Conservation (phyloP, 2,888 invertebrate species). For the Brassicogethes aeneus region DNA sequence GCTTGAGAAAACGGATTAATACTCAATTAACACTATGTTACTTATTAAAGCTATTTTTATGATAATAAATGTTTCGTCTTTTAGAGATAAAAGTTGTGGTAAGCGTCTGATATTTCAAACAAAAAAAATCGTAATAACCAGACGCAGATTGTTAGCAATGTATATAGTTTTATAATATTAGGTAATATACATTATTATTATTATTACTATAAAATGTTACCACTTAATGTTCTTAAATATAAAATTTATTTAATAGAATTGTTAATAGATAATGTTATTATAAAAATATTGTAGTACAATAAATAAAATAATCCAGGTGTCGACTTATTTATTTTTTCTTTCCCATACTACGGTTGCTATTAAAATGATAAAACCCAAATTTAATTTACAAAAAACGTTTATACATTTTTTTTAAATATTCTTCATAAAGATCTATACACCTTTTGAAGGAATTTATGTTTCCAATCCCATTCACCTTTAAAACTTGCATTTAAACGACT, state of each 20-base stretch:
- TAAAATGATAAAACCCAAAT: too few species aligned
- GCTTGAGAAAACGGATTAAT: slow-evolving; percentile 6
- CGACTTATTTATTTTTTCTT: too few species aligned
- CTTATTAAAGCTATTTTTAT: slow-evolving; percentile 25
- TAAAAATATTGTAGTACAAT: slow-evolving; percentile 30
- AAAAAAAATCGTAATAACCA: slow-evolving; percentile 8
- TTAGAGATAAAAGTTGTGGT: slow-evolving; percentile 19
- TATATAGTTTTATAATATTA: slow-evolving; percentile 36
- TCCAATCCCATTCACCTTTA: too few species aligned
- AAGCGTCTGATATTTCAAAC: slow-evolving; percentile 15
- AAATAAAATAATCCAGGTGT: slow-evolving; percentile 15
- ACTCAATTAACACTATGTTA: slow-evolving; percentile 22
- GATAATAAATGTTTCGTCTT: slow-evolving; percentile 23
- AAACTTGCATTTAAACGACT: too few species aligned
- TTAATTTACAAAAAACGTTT: too few species aligned
- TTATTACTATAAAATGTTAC: slow-evolving; percentile 20
- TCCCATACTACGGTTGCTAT: too few species aligned
- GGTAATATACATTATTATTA: slow-evolving; percentile 20
- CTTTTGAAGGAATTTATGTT: too few species aligned
- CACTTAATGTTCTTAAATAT: slow-evolving; percentile 25
- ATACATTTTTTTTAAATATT: too few species aligned
- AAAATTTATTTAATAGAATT: slow-evolving; percentile 30
- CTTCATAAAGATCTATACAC: too few species aligned
- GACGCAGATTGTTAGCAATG: slow-evolving; percentile 24
- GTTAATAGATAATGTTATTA: slow-evolving; percentile 34